These are phyloP conservation scores for Agriopis marginaria DNA, from an alignment of 2,888 invertebrate genomes.

Conservation along the genomic window DNA sequence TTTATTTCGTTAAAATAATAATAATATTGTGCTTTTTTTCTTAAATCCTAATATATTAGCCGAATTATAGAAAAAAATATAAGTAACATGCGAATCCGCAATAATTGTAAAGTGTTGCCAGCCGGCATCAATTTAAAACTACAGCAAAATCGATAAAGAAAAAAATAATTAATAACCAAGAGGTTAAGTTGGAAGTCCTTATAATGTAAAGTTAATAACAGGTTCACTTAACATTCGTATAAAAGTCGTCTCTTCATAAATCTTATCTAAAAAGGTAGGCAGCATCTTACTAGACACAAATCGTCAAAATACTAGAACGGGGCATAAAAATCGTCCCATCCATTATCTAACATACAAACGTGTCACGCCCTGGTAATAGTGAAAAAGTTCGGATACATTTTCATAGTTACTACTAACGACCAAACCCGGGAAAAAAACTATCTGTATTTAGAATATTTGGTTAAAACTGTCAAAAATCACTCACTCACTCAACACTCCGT, in stretches of 20 bases:
- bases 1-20: conserved; percentile 69
- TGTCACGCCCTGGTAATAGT: conserved; percentile 70
- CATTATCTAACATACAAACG: conserved; percentile 68
- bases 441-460: neutral
- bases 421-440: conserved; percentile 35
- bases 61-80: conserved; percentile 68
- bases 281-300: conserved; percentile 65
- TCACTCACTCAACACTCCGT: no score
- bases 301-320: conserved; percentile 50
- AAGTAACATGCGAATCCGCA: conserved; percentile 54
- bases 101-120: conserved; percentile 62
- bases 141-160: conserved; percentile 53
- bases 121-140: conserved; percentile 50
- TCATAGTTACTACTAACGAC: conserved; percentile 66
- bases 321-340: conserved; percentile 71
- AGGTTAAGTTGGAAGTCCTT: conserved; percentile 82
- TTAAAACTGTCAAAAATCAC: conserved; percentile 15
- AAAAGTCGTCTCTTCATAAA: conserved; percentile 85
- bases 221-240: conserved; percentile 85
- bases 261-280: conserved; percentile 84
- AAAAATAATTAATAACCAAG: conserved; percentile 62
- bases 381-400: conserved; percentile 76
- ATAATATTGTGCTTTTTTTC: conserved; percentile 78
- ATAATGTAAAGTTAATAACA: conserved; percentile 82
- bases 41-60: conserved; percentile 83